A percentile compares a stretch with the other conserved stretches of the same genome.
These are phyloP conservation scores for Cladorhizidae sp. DNA, from an alignment of 37 sponge, comb jelly and placozoan species.

Conservation along the genomic window DNA sequence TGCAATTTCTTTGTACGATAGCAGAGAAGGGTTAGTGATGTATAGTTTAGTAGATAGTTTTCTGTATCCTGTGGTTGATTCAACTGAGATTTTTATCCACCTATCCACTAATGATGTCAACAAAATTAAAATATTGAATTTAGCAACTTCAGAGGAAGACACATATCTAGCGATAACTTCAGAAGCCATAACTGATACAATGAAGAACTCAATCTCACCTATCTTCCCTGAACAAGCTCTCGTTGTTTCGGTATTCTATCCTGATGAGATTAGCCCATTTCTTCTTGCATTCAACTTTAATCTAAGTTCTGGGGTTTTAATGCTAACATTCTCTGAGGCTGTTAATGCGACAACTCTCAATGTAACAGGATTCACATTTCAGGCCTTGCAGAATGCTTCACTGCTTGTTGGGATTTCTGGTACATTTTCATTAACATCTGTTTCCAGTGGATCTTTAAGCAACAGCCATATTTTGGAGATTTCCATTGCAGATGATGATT, in stretches of 20 bases:
- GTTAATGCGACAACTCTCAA: constrained; percentile 70
- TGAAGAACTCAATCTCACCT: constrained; percentile 31
- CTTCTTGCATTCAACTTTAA: constrained; percentile 79
- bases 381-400: constrained; percentile 35
- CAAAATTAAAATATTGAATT: constrained; percentile 68
- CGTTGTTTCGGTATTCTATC: constrained; percentile 28
- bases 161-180: constrained; percentile 49
- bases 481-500: constrained; percentile 45
- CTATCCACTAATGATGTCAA: constrained; percentile 75
- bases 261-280: constrained; percentile 49
- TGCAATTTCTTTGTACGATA: constrained; percentile 42
- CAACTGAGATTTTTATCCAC: constrained; percentile 54
- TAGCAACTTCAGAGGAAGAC: constrained; percentile 72
- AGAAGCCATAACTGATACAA: constrained; percentile 68
- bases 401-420: constrained; percentile 9
- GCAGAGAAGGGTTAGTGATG: constrained; percentile 13
- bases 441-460: constrained; percentile 27
- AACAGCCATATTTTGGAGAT: constrained; percentile 55
- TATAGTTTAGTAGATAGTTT: constrained; percentile 63
- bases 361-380: constrained; percentile 68
- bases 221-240: constrained; percentile 43
- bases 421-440: constrained; percentile 53
- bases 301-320: constrained; percentile 71
- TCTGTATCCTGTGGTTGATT: constrained; percentile 35
- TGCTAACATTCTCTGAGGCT: constrained; percentile 81